Conservation (phyloP, 1,140 invertebrate species). For the Rhopalosiphum maidis region DNA sequence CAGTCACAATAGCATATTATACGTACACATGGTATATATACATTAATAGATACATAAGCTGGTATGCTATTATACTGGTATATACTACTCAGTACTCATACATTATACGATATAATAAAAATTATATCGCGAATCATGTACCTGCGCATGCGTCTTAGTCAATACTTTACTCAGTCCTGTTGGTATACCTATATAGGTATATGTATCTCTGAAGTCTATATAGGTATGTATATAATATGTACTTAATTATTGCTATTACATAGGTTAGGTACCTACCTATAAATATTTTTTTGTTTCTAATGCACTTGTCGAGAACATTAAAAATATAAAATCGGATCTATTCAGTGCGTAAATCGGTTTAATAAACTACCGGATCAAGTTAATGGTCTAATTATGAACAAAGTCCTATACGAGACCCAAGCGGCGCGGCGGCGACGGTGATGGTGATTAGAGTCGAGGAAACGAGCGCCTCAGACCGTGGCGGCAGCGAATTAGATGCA, state of each 20-base stretch:
- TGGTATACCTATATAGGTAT: not conserved
- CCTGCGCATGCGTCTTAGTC: not conserved
- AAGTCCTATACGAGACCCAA: conserved; percentile 8
- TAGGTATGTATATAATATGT: not conserved
- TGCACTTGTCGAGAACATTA: not conserved
- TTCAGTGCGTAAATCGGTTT: conserved; percentile 55
- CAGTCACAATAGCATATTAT: not conserved
- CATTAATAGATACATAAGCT: not conserved
- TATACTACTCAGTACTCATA: no score
- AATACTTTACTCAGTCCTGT: not conserved
- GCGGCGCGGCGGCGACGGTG: not conserved
- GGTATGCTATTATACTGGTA: not conserved
- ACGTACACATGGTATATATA: not conserved
- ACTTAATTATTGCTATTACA: not conserved
- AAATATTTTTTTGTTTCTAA: not conserved
- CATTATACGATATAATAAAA: not conserved
- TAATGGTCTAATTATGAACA: conserved; percentile 57
- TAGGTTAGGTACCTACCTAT: not conserved
- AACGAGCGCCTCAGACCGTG: conserved; percentile 53
- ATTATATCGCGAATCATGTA: not conserved
- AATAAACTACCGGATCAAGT: conserved; percentile 54
- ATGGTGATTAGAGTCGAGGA: conserved; percentile 55
- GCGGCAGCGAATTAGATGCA: conserved; percentile 55
- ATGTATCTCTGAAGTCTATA: not conserved
- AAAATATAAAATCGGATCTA: conserved; percentile 40